phyloP scores from a whole-genome alignment of 2,113 vertebrate genomes.

The Ictalurus furcatus region DNA sequence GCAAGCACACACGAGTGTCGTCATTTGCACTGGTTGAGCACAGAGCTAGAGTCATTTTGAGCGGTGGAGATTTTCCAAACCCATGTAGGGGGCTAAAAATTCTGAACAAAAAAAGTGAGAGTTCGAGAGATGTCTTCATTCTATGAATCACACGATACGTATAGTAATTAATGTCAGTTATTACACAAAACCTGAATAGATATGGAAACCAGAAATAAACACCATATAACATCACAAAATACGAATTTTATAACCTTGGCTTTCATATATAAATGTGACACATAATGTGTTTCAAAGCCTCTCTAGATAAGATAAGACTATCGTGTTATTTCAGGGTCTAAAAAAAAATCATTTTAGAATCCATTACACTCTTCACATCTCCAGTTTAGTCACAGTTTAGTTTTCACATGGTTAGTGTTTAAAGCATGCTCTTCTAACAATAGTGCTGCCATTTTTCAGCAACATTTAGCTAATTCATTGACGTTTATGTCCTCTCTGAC shows the following conservation, averaged over 20 bases:
- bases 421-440: background rate
- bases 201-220: too few relatives aligned
- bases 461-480: background rate
- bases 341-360: background rate
- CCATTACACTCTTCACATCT: background rate
- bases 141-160: background rate
- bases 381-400: background rate
- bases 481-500: background rate
- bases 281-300: too few relatives aligned
- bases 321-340: too few relatives aligned
- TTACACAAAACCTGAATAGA: too few relatives aligned
- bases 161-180: too few relatives aligned
- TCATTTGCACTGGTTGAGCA: slow-evolving; percentile 57
- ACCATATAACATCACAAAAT: too few relatives aligned
- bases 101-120: background rate
- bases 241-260: too few relatives aligned
- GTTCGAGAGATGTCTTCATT: background rate
- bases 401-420: background rate
- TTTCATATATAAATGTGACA: too few relatives aligned
- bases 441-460: background rate
- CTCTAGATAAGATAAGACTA: too few relatives aligned
- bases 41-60: background rate
- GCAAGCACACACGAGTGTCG: slow-evolving; percentile 62
- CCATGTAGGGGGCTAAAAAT: background rate
- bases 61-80: background rate